A percentile compares a stretch with the other conserved stretches of the same genome.
Conservation (phyloP, 2,113 vertebrate genomes). For the Mungos mungo region DNA sequence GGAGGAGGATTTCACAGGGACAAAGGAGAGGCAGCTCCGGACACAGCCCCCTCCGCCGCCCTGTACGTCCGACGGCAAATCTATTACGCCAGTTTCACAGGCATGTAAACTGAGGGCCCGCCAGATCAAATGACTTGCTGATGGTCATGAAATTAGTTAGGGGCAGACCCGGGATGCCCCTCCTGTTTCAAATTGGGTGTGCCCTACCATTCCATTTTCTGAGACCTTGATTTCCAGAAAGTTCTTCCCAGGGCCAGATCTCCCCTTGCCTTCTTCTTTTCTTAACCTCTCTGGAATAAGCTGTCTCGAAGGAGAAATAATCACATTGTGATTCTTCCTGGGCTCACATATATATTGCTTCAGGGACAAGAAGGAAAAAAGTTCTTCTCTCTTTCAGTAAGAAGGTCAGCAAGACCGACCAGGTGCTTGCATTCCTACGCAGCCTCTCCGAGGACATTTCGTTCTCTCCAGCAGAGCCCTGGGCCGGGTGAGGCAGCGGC, state of each 20-base stretch:
- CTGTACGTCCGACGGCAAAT: not conserved
- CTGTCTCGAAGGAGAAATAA: not conserved
- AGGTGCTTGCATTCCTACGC: not conserved
- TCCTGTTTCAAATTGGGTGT: not conserved
- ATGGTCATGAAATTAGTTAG: not conserved
- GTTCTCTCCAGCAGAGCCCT: not conserved
- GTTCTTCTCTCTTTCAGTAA: constrained; percentile 44
- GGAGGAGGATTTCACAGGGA: not conserved
- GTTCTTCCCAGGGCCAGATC: not conserved
- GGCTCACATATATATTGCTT: not conserved
- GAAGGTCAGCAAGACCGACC: not conserved
- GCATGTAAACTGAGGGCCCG: not conserved
- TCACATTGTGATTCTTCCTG: not conserved
- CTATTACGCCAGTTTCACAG: not conserved
- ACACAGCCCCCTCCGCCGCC: not conserved
- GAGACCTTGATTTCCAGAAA: constrained; percentile 46
- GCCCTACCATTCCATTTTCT: not conserved
- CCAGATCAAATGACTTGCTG: not conserved
- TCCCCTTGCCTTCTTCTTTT: not conserved
- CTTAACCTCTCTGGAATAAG: constrained; percentile 28
- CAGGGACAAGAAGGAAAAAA: constrained; percentile 17
- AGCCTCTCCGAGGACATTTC: not conserved
- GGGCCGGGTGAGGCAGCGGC: not conserved
- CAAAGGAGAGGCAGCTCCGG: not conserved
- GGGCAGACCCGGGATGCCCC: not conserved